Base-by-base conservation (phyloP, 2,888 invertebrate species). In the Sialis lutaria region DNA sequence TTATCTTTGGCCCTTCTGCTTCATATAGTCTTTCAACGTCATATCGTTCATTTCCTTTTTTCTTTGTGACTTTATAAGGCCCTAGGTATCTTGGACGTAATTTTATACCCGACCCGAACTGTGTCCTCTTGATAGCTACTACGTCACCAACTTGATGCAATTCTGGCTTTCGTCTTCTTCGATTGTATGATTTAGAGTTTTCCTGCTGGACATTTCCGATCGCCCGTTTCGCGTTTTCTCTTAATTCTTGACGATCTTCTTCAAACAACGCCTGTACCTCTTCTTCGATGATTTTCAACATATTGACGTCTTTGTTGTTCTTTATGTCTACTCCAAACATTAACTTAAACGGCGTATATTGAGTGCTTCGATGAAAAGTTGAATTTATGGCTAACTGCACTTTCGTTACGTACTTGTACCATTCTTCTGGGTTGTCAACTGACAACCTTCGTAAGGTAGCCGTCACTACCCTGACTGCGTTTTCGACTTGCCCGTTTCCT, bases 401-500 rank as follows among this genome's bases (percentile, higher is more conserved):
- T 30, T 40, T 46, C 13, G 46, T 44, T 4, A 57, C 50, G 31
- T 52, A 30, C 45, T 49, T 53, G 42, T 53, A 53, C 55, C 55
- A 59, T 6, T 33, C 30, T 2, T 47, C 45, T 1, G 56, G 56
- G 8, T 56, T 50, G n/a, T 54, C 54, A 2, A 53, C 44, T 7
- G 56, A 53, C n/a, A 61, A 30, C 41, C 58, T 59, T 4, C 57
- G 53, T 10, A 59, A 34, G 22, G 56, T 45, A 0, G 56, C 51
- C 6, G 56, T 55, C 1, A 60, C 48, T 2, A 53, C 54, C 8
- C 54, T 49, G 46, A 59, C 54, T 3, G 60, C 50, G n/a, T 60
- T 48, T 41, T 61, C 58, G 1, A 58, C 58, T 48, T 63, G 61
- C 1, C 62, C 61, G 47, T 63, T 63, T 7, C 58, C 57, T 39